Evolutionary conservation across 2,113 vertebrate species (phyloP).

Genomic region (Tachycineta bicolor): DNA sequence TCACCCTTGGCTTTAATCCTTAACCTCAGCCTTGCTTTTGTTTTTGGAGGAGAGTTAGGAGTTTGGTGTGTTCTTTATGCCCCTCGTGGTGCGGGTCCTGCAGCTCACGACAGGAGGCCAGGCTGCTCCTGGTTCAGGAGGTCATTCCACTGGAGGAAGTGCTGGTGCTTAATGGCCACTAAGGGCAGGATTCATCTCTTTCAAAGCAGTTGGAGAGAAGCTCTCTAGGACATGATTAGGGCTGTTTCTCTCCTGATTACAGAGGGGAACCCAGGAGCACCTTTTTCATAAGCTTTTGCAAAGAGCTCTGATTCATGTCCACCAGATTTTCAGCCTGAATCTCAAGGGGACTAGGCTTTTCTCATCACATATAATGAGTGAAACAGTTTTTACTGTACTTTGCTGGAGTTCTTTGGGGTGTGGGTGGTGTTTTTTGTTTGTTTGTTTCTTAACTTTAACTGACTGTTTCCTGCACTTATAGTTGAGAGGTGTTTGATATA

Average conservation of each 20-base stretch:
- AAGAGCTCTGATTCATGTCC: neutral
- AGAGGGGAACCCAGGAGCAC: neutral
- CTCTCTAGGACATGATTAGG: neutral
- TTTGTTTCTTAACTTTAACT: neutral
- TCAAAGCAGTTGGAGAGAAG: neutral
- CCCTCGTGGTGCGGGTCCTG: neutral
- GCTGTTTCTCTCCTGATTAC: neutral
- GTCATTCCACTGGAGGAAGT: constrained; percentile 36
- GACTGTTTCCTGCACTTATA: neutral
- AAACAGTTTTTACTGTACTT: neutral
- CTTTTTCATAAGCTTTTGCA: neutral
- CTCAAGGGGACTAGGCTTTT: neutral
- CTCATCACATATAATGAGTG: rapidly evolving
- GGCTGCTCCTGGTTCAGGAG: neutral
- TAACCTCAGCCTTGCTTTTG: neutral
- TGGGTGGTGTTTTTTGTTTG: neutral
- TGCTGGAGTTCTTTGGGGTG: neutral
- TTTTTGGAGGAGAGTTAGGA: neutral
- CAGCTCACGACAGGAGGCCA: neutral
- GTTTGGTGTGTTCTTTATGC: neutral
- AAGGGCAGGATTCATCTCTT: constrained; percentile 8
- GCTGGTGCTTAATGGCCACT: neutral
- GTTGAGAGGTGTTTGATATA: neutral
- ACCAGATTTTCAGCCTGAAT: neutral
- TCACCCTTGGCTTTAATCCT: neutral